Evolutionary conservation across 2,113 vertebrate genomes (phyloP).

Genomic region (Lipophrys pholis): DNA sequence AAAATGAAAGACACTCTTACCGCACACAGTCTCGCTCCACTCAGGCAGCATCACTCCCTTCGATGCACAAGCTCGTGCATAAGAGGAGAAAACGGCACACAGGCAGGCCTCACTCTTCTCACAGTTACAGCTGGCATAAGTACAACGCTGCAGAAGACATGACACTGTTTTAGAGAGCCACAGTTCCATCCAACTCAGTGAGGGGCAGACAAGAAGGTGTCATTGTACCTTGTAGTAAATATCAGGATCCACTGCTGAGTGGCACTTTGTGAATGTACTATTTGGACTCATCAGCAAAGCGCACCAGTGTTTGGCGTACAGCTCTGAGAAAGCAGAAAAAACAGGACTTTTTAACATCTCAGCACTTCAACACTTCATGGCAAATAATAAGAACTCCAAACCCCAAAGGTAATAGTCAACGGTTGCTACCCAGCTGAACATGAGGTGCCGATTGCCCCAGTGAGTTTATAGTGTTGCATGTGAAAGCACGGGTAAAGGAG

Average conservation of each 20-base stretch:
- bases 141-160: constrained; percentile 87
- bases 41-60: constrained; percentile 87
- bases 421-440: too few species aligned
- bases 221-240: constrained; percentile 89
- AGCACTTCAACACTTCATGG: too few species aligned
- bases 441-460: too few species aligned
- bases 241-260: constrained; percentile 83
- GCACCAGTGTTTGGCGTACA: constrained; percentile 94
- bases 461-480: too few species aligned
- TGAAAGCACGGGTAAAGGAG: too few species aligned
- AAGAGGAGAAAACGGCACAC: constrained; percentile 94
- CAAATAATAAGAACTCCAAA: too few species aligned
- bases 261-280: constrained; percentile 87
- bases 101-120: constrained; percentile 90
- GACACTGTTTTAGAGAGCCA: not conserved
- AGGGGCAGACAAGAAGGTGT: not conserved
- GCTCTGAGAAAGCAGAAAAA: constrained; percentile 81
- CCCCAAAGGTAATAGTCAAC: too few species aligned
- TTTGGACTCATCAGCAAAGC: constrained; percentile 82
- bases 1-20: constrained; percentile 79
- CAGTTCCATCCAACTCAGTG: not conserved
- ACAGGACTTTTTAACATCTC: too few species aligned
- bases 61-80: constrained; percentile 88
- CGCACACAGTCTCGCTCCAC: constrained; percentile 89
- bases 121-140: constrained; percentile 93